phyloP scores from a whole-genome alignment of 2,888 invertebrate species.

The Fabriciana adippe region DNA sequence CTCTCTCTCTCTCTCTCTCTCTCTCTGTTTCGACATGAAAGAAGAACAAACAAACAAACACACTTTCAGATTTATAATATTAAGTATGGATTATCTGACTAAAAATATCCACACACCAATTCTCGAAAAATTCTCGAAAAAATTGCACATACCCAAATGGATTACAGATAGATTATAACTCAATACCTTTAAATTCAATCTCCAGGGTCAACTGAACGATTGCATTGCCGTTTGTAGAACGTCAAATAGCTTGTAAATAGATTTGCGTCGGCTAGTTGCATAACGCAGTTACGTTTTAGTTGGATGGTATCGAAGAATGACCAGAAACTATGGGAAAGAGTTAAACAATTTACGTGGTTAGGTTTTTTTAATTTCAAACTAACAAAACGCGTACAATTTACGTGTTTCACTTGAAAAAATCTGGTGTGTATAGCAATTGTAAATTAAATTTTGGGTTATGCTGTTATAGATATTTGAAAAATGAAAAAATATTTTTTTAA shows the following conservation, averaged over 20 bases:
- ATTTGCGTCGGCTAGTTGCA: constrained; percentile 21
- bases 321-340: constrained; percentile 6
- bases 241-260: constrained; percentile 26
- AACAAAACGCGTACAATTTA: not conserved
- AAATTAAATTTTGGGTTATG: too few relatives aligned
- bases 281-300: constrained; percentile 22
- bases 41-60: too few relatives aligned
- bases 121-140: too few relatives aligned
- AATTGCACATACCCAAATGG: not conserved
- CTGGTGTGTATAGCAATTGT: too few relatives aligned
- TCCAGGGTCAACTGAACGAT: constrained; percentile 11
- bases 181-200: constrained; percentile 16
- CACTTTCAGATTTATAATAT: too few relatives aligned
- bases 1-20: too few relatives aligned
- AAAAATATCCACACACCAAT: too few relatives aligned
- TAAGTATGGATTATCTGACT: too few relatives aligned
- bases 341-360: not conserved
- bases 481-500: too few relatives aligned
- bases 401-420: too few relatives aligned
- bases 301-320: constrained; percentile 1
- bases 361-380: not conserved
- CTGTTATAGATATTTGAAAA: too few relatives aligned
- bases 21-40: too few relatives aligned
- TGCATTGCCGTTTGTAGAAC: constrained; percentile 18
- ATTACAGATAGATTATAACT: constrained; percentile 7